These are phyloP conservation scores for Pavo muticus DNA, from an alignment of 2,113 vertebrate genomes.

Conservation along the genomic window DNA sequence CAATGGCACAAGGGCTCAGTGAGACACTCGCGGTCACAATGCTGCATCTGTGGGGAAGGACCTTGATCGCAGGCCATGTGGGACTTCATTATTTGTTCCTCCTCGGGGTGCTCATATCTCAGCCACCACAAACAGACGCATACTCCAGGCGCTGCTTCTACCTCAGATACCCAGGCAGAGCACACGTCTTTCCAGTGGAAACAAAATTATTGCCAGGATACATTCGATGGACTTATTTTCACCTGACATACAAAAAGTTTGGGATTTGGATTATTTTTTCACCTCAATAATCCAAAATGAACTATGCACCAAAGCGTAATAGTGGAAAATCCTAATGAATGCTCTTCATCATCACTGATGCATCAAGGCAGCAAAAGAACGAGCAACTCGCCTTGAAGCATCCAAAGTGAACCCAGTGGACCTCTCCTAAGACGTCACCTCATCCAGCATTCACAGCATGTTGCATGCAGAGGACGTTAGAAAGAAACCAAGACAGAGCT, in stretches of 20 bases:
- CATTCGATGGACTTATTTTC: neutral
- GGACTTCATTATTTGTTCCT: neutral
- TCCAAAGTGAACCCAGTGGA: neutral
- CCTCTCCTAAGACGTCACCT: neutral
- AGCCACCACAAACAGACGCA: neutral
- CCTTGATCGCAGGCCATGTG: neutral
- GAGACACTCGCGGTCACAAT: neutral
- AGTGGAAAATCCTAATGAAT: neutral
- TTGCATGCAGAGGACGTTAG: neutral
- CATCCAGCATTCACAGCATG: neutral
- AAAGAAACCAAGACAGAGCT: neutral
- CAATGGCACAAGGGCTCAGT: neutral
- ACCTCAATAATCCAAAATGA: neutral
- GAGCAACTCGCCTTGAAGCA: neutral
- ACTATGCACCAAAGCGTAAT: neutral
- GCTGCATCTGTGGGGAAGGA: rapidly evolving
- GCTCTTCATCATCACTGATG: neutral
- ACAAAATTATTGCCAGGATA: neutral
- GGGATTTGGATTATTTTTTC: neutral
- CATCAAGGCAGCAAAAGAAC: neutral
- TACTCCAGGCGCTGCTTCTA: neutral
- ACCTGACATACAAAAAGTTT: neutral
- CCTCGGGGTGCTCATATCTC: neutral
- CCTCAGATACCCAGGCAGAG: neutral
- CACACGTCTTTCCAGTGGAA: neutral